A percentile compares a stretch with the other conserved stretches of the same genome.
Conservation (phyloP, 2,113 vertebrate genomes). For the Thamnaconus septentrionalis region DNA sequence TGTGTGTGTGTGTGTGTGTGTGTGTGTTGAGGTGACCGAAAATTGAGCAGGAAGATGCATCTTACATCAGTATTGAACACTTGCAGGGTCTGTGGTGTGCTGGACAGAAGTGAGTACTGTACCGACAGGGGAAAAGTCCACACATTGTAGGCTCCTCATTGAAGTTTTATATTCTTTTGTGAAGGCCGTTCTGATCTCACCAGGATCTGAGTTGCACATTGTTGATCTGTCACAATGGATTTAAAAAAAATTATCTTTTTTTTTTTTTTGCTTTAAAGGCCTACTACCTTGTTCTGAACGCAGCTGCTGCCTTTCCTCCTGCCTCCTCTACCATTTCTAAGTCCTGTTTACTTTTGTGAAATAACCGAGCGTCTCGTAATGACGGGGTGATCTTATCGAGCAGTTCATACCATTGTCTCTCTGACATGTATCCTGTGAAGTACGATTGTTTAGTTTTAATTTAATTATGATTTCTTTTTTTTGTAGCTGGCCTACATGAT, state of each 20-base stretch:
- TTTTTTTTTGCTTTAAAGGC: conserved; percentile 14
- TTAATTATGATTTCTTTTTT: conserved; percentile 59
- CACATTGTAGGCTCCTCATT: too few species aligned
- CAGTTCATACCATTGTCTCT: conserved; percentile 82
- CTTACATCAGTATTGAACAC: conserved; percentile 54
- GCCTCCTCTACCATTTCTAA: conserved; percentile 46
- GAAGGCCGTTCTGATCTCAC: too few species aligned
- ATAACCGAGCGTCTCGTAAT: conserved; percentile 76
- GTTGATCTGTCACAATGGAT: conserved; percentile 32
- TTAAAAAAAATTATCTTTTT: conserved; percentile 3
- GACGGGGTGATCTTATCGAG: conserved; percentile 80
- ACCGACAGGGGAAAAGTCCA: too few species aligned
- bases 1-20: too few species aligned
- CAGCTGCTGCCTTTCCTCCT: conserved; percentile 39
- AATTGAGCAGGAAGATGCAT: conserved; percentile 25
- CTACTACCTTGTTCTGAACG: conserved; percentile 8
- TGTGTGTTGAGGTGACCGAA: too few species aligned
- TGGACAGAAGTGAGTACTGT: too few species aligned
- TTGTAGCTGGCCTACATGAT: conserved; percentile 98
- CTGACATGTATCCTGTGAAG: conserved; percentile 88
- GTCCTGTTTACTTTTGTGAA: conserved; percentile 84
- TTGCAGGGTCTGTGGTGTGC: conserved; percentile 15
- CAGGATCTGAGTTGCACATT: conserved; percentile 5
- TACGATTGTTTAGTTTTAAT: conserved; percentile 80
- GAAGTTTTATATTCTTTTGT: too few species aligned